Conservation (phyloP, 2,797 vertebrate genomes). For the Discoglossus pictus region DNA sequence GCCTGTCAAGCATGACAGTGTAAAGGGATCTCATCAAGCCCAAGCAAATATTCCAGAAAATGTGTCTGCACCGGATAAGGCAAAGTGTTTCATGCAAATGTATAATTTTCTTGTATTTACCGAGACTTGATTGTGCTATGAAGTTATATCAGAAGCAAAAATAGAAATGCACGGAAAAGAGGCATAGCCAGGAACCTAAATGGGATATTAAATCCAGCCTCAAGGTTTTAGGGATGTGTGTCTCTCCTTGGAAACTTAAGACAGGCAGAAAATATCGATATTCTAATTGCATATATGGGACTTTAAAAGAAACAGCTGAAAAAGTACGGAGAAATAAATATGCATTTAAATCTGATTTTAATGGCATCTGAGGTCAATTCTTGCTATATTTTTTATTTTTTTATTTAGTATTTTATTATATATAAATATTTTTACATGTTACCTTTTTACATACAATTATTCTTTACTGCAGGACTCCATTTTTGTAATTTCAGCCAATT, state of each 20-base stretch:
- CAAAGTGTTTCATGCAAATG: slow-evolving; percentile 14
- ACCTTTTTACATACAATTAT: too few relatives aligned
- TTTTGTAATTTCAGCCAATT: too few relatives aligned
- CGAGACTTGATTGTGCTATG: background rate
- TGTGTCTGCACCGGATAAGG: slow-evolving; percentile 22
- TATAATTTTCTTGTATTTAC: slow-evolving; percentile 22
- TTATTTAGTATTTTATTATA: too few relatives aligned
- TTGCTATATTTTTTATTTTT: too few relatives aligned
- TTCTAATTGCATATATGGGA: background rate
- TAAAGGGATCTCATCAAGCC: background rate
- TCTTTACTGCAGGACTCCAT: too few relatives aligned
- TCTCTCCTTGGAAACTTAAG: too few relatives aligned
- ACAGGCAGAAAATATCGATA: too few relatives aligned
- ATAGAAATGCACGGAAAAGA: background rate
- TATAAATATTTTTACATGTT: too few relatives aligned
- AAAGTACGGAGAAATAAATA: background rate
- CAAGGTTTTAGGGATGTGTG: background rate
- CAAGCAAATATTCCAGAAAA: slow-evolving; percentile 20
- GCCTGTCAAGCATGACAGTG: slow-evolving; percentile 34
- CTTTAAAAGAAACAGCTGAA: background rate
- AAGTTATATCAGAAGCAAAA: background rate
- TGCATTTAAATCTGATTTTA: too few relatives aligned
- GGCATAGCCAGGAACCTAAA: background rate
- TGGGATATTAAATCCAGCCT: background rate
- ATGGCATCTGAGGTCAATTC: too few relatives aligned